Base-by-base conservation (phyloP, 2,113 vertebrate species). In the Psephotus haematonotus region DNA sequence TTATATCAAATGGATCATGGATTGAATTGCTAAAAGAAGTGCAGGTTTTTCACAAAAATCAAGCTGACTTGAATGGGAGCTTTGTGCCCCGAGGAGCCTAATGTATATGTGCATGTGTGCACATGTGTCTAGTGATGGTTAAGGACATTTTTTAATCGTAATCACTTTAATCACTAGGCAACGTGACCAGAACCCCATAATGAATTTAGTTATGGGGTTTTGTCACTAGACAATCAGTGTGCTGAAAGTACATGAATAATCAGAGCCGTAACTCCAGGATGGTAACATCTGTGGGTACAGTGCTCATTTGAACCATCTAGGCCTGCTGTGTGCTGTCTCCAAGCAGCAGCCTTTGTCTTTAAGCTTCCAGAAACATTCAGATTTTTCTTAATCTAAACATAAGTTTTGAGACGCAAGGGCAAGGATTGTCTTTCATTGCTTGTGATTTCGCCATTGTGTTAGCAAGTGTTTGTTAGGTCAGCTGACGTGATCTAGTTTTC, bases 141-240 rank as follows among this genome's bases (percentile, higher is more conserved):
- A 70, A 83, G 76, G 82, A 39, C 79, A 60, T 39, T 82, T 90
- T 82, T 77, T 59, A 82, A 37, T 74, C 91, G 39, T 86, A 88
- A 94, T 93, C 82, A 70, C 83, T 88, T 95, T 27, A 90, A 86
- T 92, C 5, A 2, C 60, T 33, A 81, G 50, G 72, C 82, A 92
- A 46, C 78, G 4, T 72, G 81, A 23, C 29, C 90, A 60, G 64
- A 83, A 57, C 49, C 59, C 49, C n/a, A 7, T 90, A 28, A 88
- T 81, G 68, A 91, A 64, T 93, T 94, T 55, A 78, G 53, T 75
- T 94, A 35, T 19, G 68, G 90, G 41, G n/a, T 77, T 96, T 90
- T 90, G 75, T 93, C 78, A n/a, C 62, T 67, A 77, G 68, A 55
- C n/a, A 76, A 19, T 53, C 28, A 6, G 3, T 37, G 74, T 82